A percentile compares a stretch with the other conserved stretches of the same genome.
phyloP scores from a whole-genome alignment of 1,140 invertebrate genomes.

The Rhopalosiphum maidis region DNA sequence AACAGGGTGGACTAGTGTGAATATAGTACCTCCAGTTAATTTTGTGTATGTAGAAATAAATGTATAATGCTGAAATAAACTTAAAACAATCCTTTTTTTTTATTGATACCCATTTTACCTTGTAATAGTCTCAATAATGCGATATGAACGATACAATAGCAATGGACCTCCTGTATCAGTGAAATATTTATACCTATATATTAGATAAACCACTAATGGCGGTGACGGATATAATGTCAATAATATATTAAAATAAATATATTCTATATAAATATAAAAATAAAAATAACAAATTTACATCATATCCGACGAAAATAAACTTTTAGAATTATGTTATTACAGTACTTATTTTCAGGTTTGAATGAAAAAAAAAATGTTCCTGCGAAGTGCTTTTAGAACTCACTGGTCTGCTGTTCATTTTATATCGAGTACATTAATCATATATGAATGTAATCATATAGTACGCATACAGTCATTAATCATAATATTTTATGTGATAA shows the following conservation, averaged over 20 bases:
- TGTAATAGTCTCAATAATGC: neutral
- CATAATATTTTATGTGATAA: conserved; percentile 3
- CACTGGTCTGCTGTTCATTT: neutral
- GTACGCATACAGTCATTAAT: conserved; percentile 13
- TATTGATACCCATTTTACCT: neutral
- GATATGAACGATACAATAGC: neutral
- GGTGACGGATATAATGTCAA: neutral
- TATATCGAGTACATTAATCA: conserved; percentile 23
- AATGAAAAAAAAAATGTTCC: neutral
- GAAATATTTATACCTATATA: neutral
- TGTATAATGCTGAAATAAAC: neutral
- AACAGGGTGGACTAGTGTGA: neutral
- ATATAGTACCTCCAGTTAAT: neutral
- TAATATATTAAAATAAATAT: neutral
- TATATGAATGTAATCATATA: neutral
- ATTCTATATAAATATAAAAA: neutral
- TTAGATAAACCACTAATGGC: neutral
- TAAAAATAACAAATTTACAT: neutral
- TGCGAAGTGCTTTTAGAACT: neutral
- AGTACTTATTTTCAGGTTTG: neutral
- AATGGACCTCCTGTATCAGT: neutral
- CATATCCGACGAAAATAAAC: neutral
- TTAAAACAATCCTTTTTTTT: neutral
- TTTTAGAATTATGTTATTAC: neutral
- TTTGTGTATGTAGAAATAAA: neutral